Base-by-base conservation (phyloP, 2,113 vertebrate genomes). In the Nycticryphes semicollaris region DNA sequence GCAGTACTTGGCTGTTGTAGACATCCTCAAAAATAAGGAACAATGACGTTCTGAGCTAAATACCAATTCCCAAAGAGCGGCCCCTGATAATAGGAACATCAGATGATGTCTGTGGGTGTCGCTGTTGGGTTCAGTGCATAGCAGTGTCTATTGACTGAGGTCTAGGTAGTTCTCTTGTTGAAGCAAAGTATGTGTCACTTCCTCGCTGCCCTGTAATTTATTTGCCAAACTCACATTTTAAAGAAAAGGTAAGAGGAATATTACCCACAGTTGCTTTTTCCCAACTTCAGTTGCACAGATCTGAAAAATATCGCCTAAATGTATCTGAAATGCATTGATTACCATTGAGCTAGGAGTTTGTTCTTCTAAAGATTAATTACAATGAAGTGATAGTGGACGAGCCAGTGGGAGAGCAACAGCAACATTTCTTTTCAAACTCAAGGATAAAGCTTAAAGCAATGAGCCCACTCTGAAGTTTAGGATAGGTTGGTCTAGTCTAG, bases 61-160 rank as follows among this genome's bases (percentile, higher is more conserved):
- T 43, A 4, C 3, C 16, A 41, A 51, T 81, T 74, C 68, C 78
- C 72, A 86, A 75, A 37, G 72, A 45, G 69, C 4, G 73, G 31
- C 56, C 28, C 0, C 2, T 31, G 39, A 2, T 21, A 74, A 59
- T 1, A 19, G 47, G 56, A 72, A 1, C 16, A 4, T 27, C 62
- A 68, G 43, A 60, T 72, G 64, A 3, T 28, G 33, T 6, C n/a
- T 47, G 35, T 17, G 72, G 39, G 3, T 53, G 43, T 20, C 24
- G 8, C 48, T 12, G 1, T 6, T 45, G 53, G 6, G 6, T 16
- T 50, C 39, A 39, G 64, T 6, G 20, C 9, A 0, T 4, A 60
- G 30, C 43, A 31, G 0, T 7, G 9, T 7, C 20, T 60, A 0
- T 25, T 69, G 64, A n/a, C 50, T 78, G 39, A 80, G 12, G 11